Evolutionary conservation across 2,888 invertebrate genomes (phyloP), one percentile per base, ranked within the genome.

Genomic region (Mycalesis mineus): DNA sequence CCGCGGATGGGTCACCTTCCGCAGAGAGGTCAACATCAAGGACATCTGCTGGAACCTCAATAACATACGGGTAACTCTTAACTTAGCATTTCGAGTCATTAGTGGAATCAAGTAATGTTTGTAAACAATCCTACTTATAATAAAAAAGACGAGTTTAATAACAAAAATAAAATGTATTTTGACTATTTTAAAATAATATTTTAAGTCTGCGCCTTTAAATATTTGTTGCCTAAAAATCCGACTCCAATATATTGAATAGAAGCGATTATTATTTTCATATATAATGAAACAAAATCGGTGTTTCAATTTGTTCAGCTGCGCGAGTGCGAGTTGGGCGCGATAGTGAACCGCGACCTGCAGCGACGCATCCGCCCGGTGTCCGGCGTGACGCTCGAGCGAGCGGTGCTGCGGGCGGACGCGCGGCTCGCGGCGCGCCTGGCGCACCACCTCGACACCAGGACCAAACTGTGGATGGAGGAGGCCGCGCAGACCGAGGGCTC

Each of bases 21-120:
- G 96, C 66, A 92, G 98, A 15, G 96, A 97, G 74, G 98, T 99
- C 45, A 98, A 99, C 84, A 99, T 99, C 67, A 99, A 99, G 79
- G 99, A 99, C 78, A 99, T 99, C 67, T 99, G 99, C 84, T 99
- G 98, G 98, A 97, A 97, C 78, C 91, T 99, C 41, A 99, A 98
- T 79, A 98, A 97, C 69, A 96, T 98, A 62, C 92, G 98, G 72
- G 93, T 95, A 81, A 82, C 86, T 73, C 22, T 4, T 22, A 22
- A 22, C 22, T 5, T 5, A 22, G n/a, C n/a, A n/a, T n/a, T n/a
- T n/a, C n/a, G n/a, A n/a, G n/a, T n/a, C n/a, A n/a, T n/a, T n/a
- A n/a, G n/a, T n/a, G n/a, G n/a, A n/a, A n/a, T n/a, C n/a, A n/a
- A n/a, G n/a, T n/a, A n/a, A n/a, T n/a, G n/a, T n/a, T n/a, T n/a